Percentiles rank a stretch among this genome's conserved stretches.
These are phyloP conservation scores for Phytoseiulus persimilis DNA, from an alignment of 2,888 invertebrate species.

Conservation along the genomic window DNA sequence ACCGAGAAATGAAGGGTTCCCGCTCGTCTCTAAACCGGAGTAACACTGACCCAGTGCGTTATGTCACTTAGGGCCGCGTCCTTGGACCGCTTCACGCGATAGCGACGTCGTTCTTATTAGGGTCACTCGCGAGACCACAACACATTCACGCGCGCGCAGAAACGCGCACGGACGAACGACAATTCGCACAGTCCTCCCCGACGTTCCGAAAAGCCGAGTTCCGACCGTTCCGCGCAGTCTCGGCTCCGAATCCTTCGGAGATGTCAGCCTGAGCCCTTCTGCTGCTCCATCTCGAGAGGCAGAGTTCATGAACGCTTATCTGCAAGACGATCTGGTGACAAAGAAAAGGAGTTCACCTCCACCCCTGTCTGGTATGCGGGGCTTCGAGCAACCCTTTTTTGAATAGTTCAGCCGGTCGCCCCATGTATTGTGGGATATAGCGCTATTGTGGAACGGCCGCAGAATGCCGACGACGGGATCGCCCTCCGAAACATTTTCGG, in stretches of 20 bases:
- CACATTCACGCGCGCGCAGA: not conserved
- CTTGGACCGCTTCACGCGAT: constrained; percentile 24
- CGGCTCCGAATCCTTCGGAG: too few relatives aligned
- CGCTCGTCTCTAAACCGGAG: constrained; percentile 19
- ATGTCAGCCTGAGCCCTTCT: too few relatives aligned
- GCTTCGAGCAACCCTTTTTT: not conserved
- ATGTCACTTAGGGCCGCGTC: constrained; percentile 38
- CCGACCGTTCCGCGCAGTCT: too few relatives aligned
- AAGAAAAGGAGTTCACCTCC: not conserved
- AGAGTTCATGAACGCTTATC: not conserved
- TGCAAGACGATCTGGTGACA: not conserved
- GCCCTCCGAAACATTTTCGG: not conserved
- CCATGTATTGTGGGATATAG: not conserved
- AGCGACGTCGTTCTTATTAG: not conserved
- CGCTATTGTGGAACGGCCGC: not conserved
- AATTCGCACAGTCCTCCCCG: too few relatives aligned
- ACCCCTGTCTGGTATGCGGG: not conserved
- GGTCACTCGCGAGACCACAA: not conserved
- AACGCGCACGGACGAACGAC: not conserved
- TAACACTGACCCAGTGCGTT: constrained; percentile 38
- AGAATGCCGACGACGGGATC: not conserved
- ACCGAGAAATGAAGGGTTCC: constrained; percentile 38
- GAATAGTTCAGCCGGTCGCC: not conserved
- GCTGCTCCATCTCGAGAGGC: not conserved
- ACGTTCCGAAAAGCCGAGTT: too few relatives aligned